These are phyloP conservation scores for Belonocnema kinseyi DNA, from an alignment of 1,140 invertebrate genomes.

Conservation along the genomic window DNA sequence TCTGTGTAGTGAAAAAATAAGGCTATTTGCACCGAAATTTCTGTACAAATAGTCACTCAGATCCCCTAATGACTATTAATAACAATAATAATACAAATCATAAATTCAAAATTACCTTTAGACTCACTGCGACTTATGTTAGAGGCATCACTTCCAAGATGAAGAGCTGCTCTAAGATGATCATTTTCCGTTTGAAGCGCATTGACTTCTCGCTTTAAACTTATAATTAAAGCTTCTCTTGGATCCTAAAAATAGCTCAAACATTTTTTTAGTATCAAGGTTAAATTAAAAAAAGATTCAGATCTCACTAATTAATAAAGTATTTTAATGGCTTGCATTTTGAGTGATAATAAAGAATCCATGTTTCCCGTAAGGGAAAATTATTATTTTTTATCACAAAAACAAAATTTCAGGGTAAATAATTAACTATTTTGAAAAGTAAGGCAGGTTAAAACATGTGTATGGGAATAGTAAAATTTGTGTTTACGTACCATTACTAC, in stretches of 20 bases:
- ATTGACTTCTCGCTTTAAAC: conserved; percentile 91
- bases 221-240: conserved; percentile 92
- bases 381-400: no score
- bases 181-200: conserved; percentile 94
- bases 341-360: no score
- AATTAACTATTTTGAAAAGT: background rate
- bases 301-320: no score
- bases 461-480: background rate
- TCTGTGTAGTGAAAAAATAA: no score
- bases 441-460: background rate
- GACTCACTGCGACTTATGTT: conserved; percentile 51
- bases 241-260: conserved; percentile 82
- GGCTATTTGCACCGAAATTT: no score
- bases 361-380: no score
- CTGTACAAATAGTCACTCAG: background rate
- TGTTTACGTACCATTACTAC: conserved; percentile 88
- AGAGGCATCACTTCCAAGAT: conserved; percentile 69
- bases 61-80: background rate
- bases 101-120: conserved; percentile 49
- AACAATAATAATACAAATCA: background rate
- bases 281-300: background rate
- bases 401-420: no score
- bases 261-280: conserved; percentile 2
- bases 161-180: conserved; percentile 85
- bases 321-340: no score